Conservation (phyloP, 2,797 vertebrate species). For the Manis crassicaudata region DNA sequence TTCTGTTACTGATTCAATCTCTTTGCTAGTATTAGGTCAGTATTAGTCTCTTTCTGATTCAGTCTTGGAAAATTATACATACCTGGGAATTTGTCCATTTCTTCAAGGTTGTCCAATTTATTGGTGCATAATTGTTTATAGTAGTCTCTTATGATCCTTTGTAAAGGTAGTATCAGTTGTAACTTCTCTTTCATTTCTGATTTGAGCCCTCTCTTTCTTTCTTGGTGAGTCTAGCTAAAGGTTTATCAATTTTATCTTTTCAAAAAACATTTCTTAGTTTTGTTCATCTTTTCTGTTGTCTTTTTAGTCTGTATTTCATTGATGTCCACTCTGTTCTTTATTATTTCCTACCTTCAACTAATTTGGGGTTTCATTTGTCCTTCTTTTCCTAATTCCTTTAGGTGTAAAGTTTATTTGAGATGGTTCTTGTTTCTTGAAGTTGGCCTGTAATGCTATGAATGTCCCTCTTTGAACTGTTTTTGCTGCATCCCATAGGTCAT, state of each 20-base stretch:
- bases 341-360: neutral
- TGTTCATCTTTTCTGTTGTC: neutral
- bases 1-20: neutral
- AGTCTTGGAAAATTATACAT: neutral
- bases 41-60: neutral
- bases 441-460: neutral
- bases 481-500: neutral
- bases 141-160: neutral
- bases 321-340: neutral
- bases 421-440: neutral
- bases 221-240: neutral
- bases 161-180: neutral
- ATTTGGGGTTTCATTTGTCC: neutral
- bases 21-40: too few relatives aligned
- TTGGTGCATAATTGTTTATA: neutral
- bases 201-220: neutral
- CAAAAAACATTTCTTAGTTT: neutral
- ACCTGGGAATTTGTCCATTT: neutral
- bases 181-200: neutral
- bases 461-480: neutral
- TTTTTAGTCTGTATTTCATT: neutral
- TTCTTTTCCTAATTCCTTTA: neutral
- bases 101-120: neutral
- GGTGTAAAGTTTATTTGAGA: neutral
- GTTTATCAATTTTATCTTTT: neutral